Evolutionary conservation across 35 echinoderm and acorn worm genomes (phyloP).

Genomic region (Apostichopus californicus): DNA sequence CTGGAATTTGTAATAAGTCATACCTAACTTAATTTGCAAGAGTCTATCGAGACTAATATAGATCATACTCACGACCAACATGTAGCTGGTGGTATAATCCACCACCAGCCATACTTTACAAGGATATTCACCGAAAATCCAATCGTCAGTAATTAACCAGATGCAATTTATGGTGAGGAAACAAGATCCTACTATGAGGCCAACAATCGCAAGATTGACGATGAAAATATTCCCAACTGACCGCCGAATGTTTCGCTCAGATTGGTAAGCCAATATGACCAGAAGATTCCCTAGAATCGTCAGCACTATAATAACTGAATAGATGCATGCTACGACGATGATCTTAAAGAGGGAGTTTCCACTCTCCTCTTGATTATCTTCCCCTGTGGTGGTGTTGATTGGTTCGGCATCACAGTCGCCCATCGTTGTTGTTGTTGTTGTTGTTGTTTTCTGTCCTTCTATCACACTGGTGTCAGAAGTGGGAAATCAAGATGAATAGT

Average conservation of each 20-base stretch:
- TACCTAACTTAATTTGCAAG: conserved; percentile 23
- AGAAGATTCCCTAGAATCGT: conserved; percentile 54
- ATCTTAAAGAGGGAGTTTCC: neutral
- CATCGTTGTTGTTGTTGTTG: neutral
- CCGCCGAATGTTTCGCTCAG: conserved; percentile 20
- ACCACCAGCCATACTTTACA: conserved; percentile 62
- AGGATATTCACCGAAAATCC: conserved; percentile 54
- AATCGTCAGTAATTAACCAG: conserved; percentile 46
- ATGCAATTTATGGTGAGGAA: conserved; percentile 47
- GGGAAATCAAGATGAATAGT: neutral
- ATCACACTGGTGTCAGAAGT: neutral
- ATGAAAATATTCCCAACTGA: conserved; percentile 58
- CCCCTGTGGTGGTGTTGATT: neutral
- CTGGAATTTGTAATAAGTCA: conserved; percentile 31
- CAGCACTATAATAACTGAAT: neutral
- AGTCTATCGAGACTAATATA: conserved; percentile 45
- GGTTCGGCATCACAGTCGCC: neutral
- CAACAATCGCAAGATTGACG: conserved; percentile 48
- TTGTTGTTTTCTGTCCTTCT: neutral
- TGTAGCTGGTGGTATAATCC: conserved; percentile 56
- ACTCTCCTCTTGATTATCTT: neutral
- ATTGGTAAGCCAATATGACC: conserved; percentile 47
- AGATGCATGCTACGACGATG: neutral
- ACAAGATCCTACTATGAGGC: conserved; percentile 39
- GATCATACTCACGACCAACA: conserved; percentile 51